phyloP scores from a whole-genome alignment of 2,888 invertebrate species.

The Hirtodrosophila cameraria region DNA sequence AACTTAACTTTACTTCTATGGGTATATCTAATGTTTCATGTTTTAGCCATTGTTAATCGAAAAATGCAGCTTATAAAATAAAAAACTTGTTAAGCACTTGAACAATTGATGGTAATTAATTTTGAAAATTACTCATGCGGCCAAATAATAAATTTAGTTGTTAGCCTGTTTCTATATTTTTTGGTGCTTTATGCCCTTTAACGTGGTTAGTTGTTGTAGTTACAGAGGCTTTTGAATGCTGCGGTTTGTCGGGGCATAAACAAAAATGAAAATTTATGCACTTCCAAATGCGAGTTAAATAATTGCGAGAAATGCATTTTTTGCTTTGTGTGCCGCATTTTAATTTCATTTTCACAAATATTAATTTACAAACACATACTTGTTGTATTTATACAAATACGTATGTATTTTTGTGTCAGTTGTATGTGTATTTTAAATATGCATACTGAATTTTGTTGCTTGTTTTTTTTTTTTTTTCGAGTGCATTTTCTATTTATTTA shows the following conservation, averaged over 20 bases:
- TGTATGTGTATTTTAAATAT: background rate
- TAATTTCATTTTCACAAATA: constrained; percentile 66
- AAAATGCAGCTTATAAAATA: constrained; percentile 52
- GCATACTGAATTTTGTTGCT: constrained; percentile 19
- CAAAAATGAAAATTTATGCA: constrained; percentile 46
- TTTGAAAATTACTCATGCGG: constrained; percentile 62
- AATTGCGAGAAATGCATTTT: constrained; percentile 49
- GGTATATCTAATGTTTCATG: background rate
- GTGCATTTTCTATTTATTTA: constrained; percentile 60
- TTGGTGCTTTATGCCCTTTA: constrained; percentile 24
- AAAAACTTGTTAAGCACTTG: constrained; percentile 40
- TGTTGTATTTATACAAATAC: background rate
- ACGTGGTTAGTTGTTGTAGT: constrained; percentile 19
- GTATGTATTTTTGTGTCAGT: constrained; percentile 2
- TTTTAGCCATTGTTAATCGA: background rate
- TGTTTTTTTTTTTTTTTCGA: too few relatives aligned
- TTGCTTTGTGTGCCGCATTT: constrained; percentile 38
- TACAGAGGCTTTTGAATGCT: constrained; percentile 22
- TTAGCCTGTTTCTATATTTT: constrained; percentile 32
- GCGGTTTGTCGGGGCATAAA: constrained; percentile 53
- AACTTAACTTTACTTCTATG: too few relatives aligned
- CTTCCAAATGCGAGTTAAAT: constrained; percentile 43
- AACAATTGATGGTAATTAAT: constrained; percentile 59
- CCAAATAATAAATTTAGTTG: constrained; percentile 69
- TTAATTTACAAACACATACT: constrained; percentile 50